Percentiles rank a stretch among this genome's conserved stretches.
phyloP scores from a whole-genome alignment of 2,113 vertebrate genomes.

The Passer montanus region DNA sequence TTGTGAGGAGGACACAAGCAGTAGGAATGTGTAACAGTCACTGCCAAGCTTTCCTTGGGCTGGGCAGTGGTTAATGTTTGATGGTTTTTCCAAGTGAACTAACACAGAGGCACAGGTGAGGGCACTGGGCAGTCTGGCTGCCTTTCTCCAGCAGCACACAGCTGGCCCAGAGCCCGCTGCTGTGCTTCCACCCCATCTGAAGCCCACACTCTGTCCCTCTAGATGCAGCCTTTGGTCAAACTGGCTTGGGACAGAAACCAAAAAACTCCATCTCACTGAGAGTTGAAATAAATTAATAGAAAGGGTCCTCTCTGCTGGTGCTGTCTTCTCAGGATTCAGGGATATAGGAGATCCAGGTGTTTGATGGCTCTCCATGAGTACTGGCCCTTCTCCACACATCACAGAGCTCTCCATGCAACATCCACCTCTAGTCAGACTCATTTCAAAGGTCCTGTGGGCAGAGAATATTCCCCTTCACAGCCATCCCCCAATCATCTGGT shows the following conservation, averaged over 20 bases:
- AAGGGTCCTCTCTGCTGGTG: background rate
- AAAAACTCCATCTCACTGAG: background rate
- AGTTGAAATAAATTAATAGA: background rate
- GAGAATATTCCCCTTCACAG: conserved; percentile 40
- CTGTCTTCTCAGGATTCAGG: background rate
- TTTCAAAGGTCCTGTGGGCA: conserved; percentile 77
- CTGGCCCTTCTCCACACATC: conserved; percentile 68
- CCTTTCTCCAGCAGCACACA: background rate
- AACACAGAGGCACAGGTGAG: background rate
- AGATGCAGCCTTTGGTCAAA: background rate
- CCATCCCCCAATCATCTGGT: background rate
- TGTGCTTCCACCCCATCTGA: background rate
- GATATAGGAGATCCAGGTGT: background rate
- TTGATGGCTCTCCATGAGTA: conserved; percentile 71
- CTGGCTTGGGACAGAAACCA: background rate
- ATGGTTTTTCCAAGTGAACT: background rate
- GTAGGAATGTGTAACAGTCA: fast-evolving
- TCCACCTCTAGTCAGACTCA: conserved; percentile 70
- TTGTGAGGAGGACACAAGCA: background rate
- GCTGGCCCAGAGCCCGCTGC: background rate
- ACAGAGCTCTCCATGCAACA: conserved; percentile 66
- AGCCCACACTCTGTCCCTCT: background rate
- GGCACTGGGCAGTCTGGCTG: background rate
- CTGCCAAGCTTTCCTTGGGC: background rate
- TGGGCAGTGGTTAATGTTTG: background rate